A percentile compares a stretch with the other conserved stretches of the same genome.
These are phyloP conservation scores for Archips crataeganus DNA, from an alignment of 2,888 invertebrate species.

Conservation along the genomic window DNA sequence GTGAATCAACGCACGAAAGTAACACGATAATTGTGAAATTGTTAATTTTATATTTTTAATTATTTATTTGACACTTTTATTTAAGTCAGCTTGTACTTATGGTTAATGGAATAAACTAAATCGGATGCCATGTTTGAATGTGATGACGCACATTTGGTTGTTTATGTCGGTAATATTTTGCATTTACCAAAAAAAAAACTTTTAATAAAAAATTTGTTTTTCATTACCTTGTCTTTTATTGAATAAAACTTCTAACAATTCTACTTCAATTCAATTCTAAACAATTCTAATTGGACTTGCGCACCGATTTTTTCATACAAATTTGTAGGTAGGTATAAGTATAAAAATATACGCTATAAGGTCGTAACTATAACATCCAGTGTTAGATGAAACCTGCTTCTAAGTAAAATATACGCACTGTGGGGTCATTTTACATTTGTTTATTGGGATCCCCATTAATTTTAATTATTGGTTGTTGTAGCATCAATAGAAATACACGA, in stretches of 20 bases:
- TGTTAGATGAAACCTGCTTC: too few species aligned
- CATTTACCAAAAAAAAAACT: constrained; percentile 82
- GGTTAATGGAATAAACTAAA: constrained; percentile 64
- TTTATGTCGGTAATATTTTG: constrained; percentile 76
- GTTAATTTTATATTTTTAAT: constrained; percentile 57
- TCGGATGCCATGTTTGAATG: constrained; percentile 71
- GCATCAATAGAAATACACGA: too few species aligned
- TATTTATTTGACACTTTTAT: constrained; percentile 60
- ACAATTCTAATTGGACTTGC: too few species aligned
- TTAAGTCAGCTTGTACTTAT: constrained; percentile 76
- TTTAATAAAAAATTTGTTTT: constrained; percentile 45
- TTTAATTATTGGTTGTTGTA: too few species aligned
- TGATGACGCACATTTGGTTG: constrained; percentile 73
- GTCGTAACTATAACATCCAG: too few species aligned
- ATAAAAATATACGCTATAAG: too few species aligned
- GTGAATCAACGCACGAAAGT: constrained; percentile 21
- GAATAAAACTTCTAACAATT: not conserved
- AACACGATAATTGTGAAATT: constrained; percentile 37
- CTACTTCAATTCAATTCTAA: too few species aligned
- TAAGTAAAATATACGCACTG: too few species aligned
- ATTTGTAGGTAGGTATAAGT: too few species aligned
- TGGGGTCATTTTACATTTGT: too few species aligned
- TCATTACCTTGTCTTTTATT: constrained; percentile 49
- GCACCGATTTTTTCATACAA: too few species aligned
- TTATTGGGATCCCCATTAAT: too few species aligned